Conservation (phyloP, 2,888 invertebrate genomes). For the Drepana falcataria region DNA sequence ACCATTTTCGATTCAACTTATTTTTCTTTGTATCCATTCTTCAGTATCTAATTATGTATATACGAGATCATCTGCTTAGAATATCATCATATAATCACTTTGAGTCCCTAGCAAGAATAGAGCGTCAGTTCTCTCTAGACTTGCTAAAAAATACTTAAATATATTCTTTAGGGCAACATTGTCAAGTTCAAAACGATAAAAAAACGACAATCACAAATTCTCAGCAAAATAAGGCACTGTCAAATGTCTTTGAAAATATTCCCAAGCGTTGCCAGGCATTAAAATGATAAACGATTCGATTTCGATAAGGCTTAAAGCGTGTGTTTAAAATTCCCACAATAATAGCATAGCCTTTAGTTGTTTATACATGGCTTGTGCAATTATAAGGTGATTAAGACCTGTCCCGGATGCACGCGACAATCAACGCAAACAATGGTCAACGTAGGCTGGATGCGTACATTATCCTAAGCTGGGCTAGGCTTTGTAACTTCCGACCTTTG, state of each 20-base stretch:
- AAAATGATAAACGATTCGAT: constrained; percentile 2
- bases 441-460: neutral
- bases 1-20: too few relatives aligned
- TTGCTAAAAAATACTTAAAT: too few relatives aligned
- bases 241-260: neutral
- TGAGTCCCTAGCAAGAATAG: too few relatives aligned
- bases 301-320: constrained; percentile 9
- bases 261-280: neutral
- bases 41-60: too few relatives aligned
- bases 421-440: constrained; percentile 21
- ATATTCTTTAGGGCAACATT: too few relatives aligned
- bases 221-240: neutral
- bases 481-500: too few relatives aligned
- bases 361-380: constrained; percentile 25
- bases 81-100: too few relatives aligned
- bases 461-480: too few relatives aligned
- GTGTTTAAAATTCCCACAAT: constrained; percentile 15
- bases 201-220: neutral
- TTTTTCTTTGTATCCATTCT: too few relatives aligned
- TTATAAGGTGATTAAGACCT: constrained; percentile 48
- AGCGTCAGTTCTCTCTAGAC: too few relatives aligned
- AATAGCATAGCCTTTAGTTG: constrained; percentile 25
- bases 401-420: constrained; percentile 21
- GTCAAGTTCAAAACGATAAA: neutral
- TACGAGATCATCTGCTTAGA: too few relatives aligned